Conservation (phyloP, 2,113 vertebrate species). For the Semnornis frantzii region DNA sequence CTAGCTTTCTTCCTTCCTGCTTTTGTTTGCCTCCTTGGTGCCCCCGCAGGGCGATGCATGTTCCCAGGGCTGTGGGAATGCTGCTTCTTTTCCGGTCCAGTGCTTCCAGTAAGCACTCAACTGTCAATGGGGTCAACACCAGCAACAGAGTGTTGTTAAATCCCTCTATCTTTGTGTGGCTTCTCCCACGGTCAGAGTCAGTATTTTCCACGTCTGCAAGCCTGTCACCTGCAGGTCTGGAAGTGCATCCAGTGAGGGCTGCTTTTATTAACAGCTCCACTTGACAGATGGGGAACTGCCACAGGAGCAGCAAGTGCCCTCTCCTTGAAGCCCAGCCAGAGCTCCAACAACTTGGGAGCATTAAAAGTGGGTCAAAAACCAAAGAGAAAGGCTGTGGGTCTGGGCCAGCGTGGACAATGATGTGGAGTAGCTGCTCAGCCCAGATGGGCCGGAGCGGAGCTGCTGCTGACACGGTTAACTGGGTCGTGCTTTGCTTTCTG, state of each 20-base stretch:
- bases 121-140: slow-evolving; percentile 6
- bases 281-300: slow-evolving; percentile 56
- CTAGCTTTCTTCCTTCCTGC: slow-evolving; percentile 63
- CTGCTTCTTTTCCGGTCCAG: slow-evolving; percentile 31
- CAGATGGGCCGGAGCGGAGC: background rate
- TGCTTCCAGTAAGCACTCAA: slow-evolving; percentile 11
- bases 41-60: background rate
- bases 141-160: slow-evolving; percentile 22
- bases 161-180: background rate
- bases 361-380: slow-evolving; percentile 30
- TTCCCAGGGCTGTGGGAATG: slow-evolving; percentile 46
- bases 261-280: slow-evolving; percentile 41
- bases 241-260: slow-evolving; percentile 17
- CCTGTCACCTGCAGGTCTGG: slow-evolving; percentile 48
- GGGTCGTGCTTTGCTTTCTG: slow-evolving; percentile 14
- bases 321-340: slow-evolving; percentile 52
- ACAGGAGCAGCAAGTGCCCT: slow-evolving; percentile 41
- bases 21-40: slow-evolving; percentile 47
- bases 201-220: slow-evolving; percentile 45
- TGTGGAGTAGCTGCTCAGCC: background rate
- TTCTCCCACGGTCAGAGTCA: slow-evolving; percentile 29
- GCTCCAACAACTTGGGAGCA: background rate
- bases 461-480: slow-evolving; percentile 12
- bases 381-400: background rate
- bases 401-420: background rate